Conservation (phyloP, 2,888 invertebrate species). For the Drosophila yooni region DNA sequence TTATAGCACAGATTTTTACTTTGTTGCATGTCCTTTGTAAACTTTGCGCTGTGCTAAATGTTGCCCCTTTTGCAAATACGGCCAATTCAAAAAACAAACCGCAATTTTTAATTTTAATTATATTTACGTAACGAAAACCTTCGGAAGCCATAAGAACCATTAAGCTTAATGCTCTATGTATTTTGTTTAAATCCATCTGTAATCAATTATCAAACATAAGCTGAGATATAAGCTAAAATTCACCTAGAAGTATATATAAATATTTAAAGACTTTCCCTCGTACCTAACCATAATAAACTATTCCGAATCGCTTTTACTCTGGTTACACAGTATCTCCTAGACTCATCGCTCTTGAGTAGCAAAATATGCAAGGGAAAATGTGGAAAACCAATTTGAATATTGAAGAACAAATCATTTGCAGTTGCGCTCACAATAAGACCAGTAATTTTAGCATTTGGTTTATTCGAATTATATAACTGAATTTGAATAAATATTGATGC, state of each 20-base stretch:
- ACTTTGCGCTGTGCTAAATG: neutral
- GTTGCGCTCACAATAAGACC: neutral
- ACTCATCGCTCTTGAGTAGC: neutral
- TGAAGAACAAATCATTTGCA: neutral
- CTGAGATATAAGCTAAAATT: neutral
- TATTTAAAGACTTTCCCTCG: neutral
- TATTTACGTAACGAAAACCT: too few species aligned
- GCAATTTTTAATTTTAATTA: neutral
- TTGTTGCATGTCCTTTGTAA: neutral
- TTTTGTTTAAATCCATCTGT: neutral
- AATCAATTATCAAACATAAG: neutral
- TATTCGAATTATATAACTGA: neutral
- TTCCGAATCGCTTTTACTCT: neutral
- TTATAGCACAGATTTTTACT: neutral
- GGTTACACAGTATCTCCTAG: neutral
- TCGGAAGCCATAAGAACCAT: neutral
- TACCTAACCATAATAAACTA: neutral
- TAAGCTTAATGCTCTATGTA: neutral
- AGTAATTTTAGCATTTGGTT: neutral
- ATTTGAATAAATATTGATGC: neutral
- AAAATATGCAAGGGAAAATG: neutral
- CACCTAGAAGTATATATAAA: neutral
- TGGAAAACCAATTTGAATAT: neutral
- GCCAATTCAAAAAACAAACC: neutral
- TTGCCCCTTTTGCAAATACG: neutral